Percentiles rank a stretch among this genome's conserved stretches.
phyloP scores from a whole-genome alignment of 2,797 vertebrate species.

The Halcyon badia region DNA sequence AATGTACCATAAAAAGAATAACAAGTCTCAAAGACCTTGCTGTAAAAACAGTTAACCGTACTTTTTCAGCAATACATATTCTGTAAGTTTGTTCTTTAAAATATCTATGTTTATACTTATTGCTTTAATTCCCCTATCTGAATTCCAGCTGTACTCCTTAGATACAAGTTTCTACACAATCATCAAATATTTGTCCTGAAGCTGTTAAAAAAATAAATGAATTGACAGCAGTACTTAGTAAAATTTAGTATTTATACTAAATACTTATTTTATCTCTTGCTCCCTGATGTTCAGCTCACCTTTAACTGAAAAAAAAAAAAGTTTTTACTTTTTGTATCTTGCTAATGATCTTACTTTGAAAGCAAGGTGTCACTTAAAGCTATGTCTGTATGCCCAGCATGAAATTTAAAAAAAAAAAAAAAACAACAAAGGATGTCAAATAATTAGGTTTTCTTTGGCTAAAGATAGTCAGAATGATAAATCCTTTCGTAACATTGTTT shows the following conservation, averaged over 20 bases:
- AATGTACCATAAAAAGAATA: background rate
- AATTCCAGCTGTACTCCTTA: background rate
- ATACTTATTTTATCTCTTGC: background rate
- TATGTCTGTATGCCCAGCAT: background rate
- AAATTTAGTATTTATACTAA: conserved; percentile 39
- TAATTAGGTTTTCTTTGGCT: background rate
- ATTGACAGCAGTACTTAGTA: background rate
- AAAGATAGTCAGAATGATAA: background rate
- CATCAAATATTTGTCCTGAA: conserved; percentile 58
- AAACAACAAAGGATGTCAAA: background rate
- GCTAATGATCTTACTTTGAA: background rate
- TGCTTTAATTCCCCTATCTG: background rate
- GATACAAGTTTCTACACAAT: conserved; percentile 31
- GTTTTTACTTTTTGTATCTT: background rate
- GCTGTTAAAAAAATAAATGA: conserved; percentile 52
- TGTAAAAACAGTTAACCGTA: background rate
- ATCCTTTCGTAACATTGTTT: background rate
- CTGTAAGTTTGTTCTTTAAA: background rate
- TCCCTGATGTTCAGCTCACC: background rate
- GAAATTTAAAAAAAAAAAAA: background rate
- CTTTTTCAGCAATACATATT: background rate
- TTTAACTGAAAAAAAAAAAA: background rate
- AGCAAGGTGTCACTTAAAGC: background rate
- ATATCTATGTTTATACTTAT: background rate
- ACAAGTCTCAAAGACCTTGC: background rate